These are phyloP conservation scores for Nebria brevicollis DNA, from an alignment of 2,888 invertebrate genomes.

Conservation along the genomic window DNA sequence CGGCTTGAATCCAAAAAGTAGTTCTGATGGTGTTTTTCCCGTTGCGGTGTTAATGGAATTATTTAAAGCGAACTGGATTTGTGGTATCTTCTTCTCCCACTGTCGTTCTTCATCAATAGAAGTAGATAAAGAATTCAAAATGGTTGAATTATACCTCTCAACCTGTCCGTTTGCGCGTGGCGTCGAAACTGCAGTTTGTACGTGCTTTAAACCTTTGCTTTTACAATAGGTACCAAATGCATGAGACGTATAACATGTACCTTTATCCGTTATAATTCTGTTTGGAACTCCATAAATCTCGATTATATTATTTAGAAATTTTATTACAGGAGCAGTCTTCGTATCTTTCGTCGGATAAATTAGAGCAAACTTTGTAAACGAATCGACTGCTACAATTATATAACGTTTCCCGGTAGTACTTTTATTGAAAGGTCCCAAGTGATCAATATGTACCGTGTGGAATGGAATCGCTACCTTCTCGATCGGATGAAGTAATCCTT, in stretches of 20 bases:
- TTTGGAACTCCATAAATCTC: slow-evolving; percentile 52
- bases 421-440: slow-evolving; percentile 59
- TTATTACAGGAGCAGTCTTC: slow-evolving; percentile 52
- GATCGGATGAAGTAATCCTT: slow-evolving; percentile 59
- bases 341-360: slow-evolving; percentile 54
- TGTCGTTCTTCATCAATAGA: slow-evolving; percentile 54
- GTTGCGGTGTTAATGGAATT: slow-evolving; percentile 52
- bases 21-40: slow-evolving; percentile 50
- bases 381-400: slow-evolving; percentile 57
- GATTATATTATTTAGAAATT: slow-evolving; percentile 51
- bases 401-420: slow-evolving; percentile 55
- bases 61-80: slow-evolving; percentile 54
- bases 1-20: slow-evolving; percentile 52
- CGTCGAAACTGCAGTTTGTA: slow-evolving; percentile 54
- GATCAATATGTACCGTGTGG: slow-evolving; percentile 60
- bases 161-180: slow-evolving; percentile 58
- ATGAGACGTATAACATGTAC: slow-evolving; percentile 57
- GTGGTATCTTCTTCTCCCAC: slow-evolving; percentile 56
- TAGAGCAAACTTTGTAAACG: slow-evolving; percentile 57
- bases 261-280: slow-evolving; percentile 58
- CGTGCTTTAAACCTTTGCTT: slow-evolving; percentile 53
- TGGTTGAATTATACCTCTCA: slow-evolving; percentile 55
- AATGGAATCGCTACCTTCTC: slow-evolving; percentile 59
- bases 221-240: slow-evolving; percentile 55
- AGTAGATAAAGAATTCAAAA: slow-evolving; percentile 53